These are phyloP conservation scores for Nixonia krombeini DNA, from an alignment of 1,140 invertebrate genomes.

Conservation along the genomic window DNA sequence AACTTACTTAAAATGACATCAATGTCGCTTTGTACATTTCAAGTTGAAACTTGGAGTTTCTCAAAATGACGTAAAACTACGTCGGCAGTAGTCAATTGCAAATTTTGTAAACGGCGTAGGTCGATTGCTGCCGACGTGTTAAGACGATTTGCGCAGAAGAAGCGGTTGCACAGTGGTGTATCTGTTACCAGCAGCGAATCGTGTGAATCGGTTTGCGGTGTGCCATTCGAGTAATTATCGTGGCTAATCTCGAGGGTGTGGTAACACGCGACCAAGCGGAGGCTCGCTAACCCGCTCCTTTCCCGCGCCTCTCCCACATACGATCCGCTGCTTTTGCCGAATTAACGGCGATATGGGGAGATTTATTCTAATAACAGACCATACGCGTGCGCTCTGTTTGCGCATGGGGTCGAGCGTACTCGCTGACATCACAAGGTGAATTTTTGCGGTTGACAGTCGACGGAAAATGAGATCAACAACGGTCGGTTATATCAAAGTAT, in stretches of 20 bases:
- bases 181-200: constrained; percentile 17
- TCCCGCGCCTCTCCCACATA: constrained; percentile 18
- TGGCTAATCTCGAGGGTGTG: constrained; percentile 65
- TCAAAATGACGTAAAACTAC: no score
- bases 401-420: no score
- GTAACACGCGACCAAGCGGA: constrained; percentile 41
- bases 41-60: no score
- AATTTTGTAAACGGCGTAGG: no score
- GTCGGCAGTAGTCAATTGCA: no score
- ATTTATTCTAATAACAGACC: constrained; percentile 64
- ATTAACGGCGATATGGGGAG: constrained; percentile 54
- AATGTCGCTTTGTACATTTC: no score
- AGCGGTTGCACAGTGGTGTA: no score
- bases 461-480: constrained; percentile 18
- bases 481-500: constrained; percentile 5
- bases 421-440: constrained; percentile 14
- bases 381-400: constrained; percentile 26
- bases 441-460: constrained; percentile 38
- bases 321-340: constrained; percentile 43
- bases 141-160: no score
- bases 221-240: constrained; percentile 69
- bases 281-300: constrained; percentile 27
- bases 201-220: constrained; percentile 54
- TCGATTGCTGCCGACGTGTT: no score
- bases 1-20: no score